Conservation (phyloP, 2,888 invertebrate species). For the Callimorpha dominula region DNA sequence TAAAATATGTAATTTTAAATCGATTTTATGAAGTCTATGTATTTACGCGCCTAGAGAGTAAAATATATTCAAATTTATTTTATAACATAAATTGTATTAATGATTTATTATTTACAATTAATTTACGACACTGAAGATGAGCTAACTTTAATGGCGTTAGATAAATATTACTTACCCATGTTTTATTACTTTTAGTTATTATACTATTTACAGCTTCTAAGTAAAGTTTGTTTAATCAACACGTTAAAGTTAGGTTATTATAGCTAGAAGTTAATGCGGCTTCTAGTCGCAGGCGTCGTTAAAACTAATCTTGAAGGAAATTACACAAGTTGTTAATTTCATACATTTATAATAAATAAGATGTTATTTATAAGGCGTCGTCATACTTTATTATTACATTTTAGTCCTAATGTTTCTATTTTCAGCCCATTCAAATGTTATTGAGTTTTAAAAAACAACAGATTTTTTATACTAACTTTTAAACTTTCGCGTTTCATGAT, state of each 20-base stretch:
- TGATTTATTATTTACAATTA: neutral
- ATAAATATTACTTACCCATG: constrained; percentile 12
- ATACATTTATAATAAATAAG: neutral
- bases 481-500: no score
- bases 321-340: constrained; percentile 4
- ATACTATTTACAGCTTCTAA: constrained; percentile 6
- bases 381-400: neutral
- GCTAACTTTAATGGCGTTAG: constrained; percentile 15
- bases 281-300: constrained; percentile 1
- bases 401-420: no score
- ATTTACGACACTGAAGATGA: neutral
- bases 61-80: no score
- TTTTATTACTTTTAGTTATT: constrained; percentile 18
- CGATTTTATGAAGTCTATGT: no score
- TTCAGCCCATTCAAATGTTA: no score
- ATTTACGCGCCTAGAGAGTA: no score
- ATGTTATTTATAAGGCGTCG: neutral
- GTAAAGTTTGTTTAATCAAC: constrained; percentile 23
- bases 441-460: no score
- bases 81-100: neutral
- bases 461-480: no score
- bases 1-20: no score
- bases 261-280: neutral
- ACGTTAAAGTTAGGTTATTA: constrained; percentile 10
- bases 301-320: constrained; percentile 4